phyloP scores from a whole-genome alignment of 2,888 invertebrate genomes.

The Quadriops clusia region DNA sequence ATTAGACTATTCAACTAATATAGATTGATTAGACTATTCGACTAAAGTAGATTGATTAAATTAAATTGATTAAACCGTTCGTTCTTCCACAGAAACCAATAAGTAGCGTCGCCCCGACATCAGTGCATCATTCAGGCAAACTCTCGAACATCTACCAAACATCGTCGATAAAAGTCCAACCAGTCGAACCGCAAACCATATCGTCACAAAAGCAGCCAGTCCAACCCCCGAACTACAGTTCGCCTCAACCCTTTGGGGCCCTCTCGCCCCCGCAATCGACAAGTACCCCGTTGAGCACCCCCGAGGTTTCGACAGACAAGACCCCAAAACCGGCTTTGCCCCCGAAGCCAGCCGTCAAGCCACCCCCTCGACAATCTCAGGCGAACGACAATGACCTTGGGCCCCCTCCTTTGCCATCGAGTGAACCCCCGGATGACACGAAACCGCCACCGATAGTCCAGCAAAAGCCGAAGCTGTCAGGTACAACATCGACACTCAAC shows the following conservation, averaged over 20 bases:
- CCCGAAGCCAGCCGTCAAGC: slow-evolving; percentile 66
- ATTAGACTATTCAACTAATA: too few relatives aligned
- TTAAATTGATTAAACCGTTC: too few relatives aligned
- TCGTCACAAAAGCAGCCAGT: slow-evolving; percentile 33
- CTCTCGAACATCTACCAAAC: slow-evolving; percentile 70
- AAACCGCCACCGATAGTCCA: slow-evolving; percentile 14
- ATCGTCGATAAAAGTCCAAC: slow-evolving; percentile 69
- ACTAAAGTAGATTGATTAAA: too few relatives aligned
- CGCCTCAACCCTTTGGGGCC: slow-evolving; percentile 20
- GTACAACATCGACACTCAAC: slow-evolving; percentile 11
- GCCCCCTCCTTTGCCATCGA: slow-evolving; percentile 40
- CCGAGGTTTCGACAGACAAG: slow-evolving; percentile 42
- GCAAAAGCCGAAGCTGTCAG: slow-evolving; percentile 8
- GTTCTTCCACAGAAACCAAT: slow-evolving; percentile 60
- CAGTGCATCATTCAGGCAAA: slow-evolving; percentile 55
- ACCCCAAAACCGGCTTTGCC: slow-evolving; percentile 66
- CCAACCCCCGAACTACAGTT: slow-evolving; percentile 20
- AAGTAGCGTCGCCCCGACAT: slow-evolving; percentile 75
- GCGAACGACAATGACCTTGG: slow-evolving; percentile 31
- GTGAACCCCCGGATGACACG: slow-evolving; percentile 30
- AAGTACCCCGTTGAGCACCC: slow-evolving; percentile 47
- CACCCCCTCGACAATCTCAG: slow-evolving; percentile 42
- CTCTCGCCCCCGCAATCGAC: slow-evolving; percentile 48
- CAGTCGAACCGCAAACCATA: slow-evolving; percentile 66
- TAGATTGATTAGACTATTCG: too few relatives aligned